Evolutionary conservation across 2,113 vertebrate species (phyloP), one percentile per base, ranked within the genome.

Genomic region (Symphodus melops): DNA sequence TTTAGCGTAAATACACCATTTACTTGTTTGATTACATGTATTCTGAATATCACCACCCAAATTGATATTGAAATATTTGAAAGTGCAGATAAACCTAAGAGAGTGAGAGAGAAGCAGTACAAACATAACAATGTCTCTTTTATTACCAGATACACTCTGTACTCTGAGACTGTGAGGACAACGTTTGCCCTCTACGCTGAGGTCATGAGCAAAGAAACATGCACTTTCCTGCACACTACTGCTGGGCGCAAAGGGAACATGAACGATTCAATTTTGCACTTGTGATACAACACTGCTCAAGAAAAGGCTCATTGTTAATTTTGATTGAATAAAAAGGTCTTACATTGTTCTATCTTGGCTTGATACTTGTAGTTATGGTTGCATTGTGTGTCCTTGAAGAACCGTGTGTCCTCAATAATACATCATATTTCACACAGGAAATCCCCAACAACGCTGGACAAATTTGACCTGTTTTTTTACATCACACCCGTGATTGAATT

Each of bases 401-500:
- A 65, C 68, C 28, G 13, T 2, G 4, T 49, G 70, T 70, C 13
- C 1, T 48, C 41, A 41, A 60, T 14, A 53, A 16, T 23, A 57
- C 46, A 48, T 8, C 17, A 17, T 12, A 19, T 54, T 8, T 20
- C 3, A 23, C 19, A 48, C 0, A 4, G n/a, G 48, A 39, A 66
- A 51, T 17, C 11, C 39, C 57, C 53, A 33, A 33, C 28, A 33
- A 5, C 28, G 5, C 28, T 33, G 28, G 55, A 23, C 54, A 17
- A 6, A 48, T 62, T 21, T 52, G 52, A 52, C 52, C 37, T 3
- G 28, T 33, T 33, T 4, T 75, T 78, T 71, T 42, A 20, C 52
- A 61, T 69, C 1, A 28, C 39, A 59, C 17, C 8, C 1, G 9
- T 51, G 41, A 61, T 3, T 10, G 0, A 69, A 65, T 71, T 33